Conservation (phyloP, 2,888 invertebrate species). For the Periphyllus acericola region DNA sequence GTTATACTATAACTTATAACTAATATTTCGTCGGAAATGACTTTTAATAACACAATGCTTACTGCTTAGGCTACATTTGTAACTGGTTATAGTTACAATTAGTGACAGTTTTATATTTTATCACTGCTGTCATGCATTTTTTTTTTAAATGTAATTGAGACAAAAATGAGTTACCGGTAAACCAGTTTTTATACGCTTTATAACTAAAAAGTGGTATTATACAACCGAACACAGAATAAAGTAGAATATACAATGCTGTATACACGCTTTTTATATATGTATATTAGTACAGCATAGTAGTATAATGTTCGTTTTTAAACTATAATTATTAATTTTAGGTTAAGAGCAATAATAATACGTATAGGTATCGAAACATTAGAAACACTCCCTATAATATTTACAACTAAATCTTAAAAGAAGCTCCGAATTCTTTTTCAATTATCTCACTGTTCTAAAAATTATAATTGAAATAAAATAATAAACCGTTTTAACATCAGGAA, state of each 20-base stretch:
- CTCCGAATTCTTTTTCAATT: too few relatives aligned
- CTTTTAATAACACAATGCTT: background rate
- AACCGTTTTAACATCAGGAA: too few relatives aligned
- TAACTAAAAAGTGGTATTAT: slow-evolving; percentile 1
- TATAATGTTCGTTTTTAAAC: background rate
- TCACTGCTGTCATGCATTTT: background rate
- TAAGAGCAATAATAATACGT: background rate
- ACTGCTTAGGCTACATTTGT: background rate
- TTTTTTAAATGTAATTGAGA: background rate
- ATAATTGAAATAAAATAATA: too few relatives aligned
- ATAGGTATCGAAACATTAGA: background rate
- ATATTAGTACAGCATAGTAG: too few relatives aligned
- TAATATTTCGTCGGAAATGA: background rate
- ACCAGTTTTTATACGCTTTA: background rate
- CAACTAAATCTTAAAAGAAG: too few relatives aligned
- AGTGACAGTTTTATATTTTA: slow-evolving; percentile 2
- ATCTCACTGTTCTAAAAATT: too few relatives aligned
- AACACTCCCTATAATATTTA: too few relatives aligned
- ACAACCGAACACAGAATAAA: background rate
- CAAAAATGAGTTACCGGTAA: background rate
- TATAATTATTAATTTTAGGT: background rate
- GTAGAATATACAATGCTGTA: too few relatives aligned
- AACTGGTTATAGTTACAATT: background rate
- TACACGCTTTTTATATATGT: too few relatives aligned
- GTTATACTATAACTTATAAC: too few relatives aligned